Evolutionary conservation across 2,888 invertebrate species (phyloP), one percentile per base, ranked within the genome.

Genomic region (Parnassius apollo): DNA sequence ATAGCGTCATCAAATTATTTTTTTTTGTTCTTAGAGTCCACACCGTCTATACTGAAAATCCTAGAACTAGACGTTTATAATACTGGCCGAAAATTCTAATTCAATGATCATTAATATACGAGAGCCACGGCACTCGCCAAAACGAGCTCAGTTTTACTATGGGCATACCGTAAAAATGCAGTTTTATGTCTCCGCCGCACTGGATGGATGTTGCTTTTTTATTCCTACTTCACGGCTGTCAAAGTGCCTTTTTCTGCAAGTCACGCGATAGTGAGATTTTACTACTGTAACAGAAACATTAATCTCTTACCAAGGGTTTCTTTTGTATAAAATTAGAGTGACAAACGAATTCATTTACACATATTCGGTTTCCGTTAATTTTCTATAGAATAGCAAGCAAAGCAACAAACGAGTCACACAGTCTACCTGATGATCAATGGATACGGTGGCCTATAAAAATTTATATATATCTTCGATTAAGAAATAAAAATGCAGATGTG

Each of bases 201-300:
- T 69, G 74, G 79, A 72, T 73, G 74, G 77, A 74, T 74, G 73
- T 74, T 70, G 72, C 50, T 50, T 74, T 74, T 86, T 84, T 84
- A 81, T 85, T 78, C 76, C 74, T 68, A 75, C 78, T 80, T 77
- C 80, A 71, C 76, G 75, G 75, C 74, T 76, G 77, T 77, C 79
- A 79, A 77, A 77, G 73, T 77, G 72, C 71, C 77, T 76, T 76
- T 76, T 81, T 81, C 75, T 74, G 68, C 70, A 68, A 75, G 74
- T 71, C 78, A 74, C 74, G 76, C 75, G 76, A 77, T 75, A 78
- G 78, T 77, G 75, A 78, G 76, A 76, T 63, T 79, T 80, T 78
- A 76, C 75, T 75, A 73, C 66, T 65, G 63, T 74, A 73, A 72
- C 65, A 65, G 57, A 53, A 59, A 62, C 44, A n/a, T n/a, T 4